A percentile compares a stretch with the other conserved stretches of the same genome.
These are phyloP conservation scores for Drosophila tropicalis DNA, from an alignment of 1,140 invertebrate genomes.

Conservation along the genomic window DNA sequence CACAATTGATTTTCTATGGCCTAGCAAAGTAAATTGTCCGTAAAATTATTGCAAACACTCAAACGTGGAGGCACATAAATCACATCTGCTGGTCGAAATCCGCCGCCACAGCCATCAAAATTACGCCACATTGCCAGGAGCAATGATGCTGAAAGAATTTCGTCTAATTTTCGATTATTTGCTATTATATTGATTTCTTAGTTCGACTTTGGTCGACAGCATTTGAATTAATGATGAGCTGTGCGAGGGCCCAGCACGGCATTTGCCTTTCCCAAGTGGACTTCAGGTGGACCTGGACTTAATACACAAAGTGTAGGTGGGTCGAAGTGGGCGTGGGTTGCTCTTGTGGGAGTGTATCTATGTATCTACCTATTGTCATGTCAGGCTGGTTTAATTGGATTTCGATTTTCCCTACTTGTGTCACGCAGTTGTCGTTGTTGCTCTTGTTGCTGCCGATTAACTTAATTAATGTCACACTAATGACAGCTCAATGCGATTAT, in stretches of 20 bases:
- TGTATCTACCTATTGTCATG: slow-evolving; percentile 20
- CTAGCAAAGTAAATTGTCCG: slow-evolving; percentile 70
- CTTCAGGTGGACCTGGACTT: slow-evolving; percentile 18
- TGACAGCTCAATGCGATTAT: slow-evolving; percentile 80
- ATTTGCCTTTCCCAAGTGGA: neutral
- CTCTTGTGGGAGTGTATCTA: neutral
- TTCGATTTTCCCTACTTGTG: slow-evolving; percentile 72
- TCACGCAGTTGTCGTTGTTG: slow-evolving; percentile 47
- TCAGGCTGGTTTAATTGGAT: slow-evolving; percentile 65
- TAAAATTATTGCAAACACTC: slow-evolving; percentile 72
- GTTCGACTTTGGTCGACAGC: slow-evolving; percentile 33
- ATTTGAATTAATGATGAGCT: slow-evolving; percentile 59
- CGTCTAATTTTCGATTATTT: slow-evolving; percentile 47
- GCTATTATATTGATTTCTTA: slow-evolving; percentile 37
- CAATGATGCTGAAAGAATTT: slow-evolving; percentile 33
- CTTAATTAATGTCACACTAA: slow-evolving; percentile 82
- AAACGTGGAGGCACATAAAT: slow-evolving; percentile 47
- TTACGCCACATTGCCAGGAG: slow-evolving; percentile 4
- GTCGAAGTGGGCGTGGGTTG: neutral
- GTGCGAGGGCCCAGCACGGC: slow-evolving; percentile 11
- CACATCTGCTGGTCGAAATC: slow-evolving; percentile 24
- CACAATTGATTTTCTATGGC: slow-evolving; percentile 72
- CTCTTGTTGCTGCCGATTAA: slow-evolving; percentile 60
- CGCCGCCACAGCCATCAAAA: neutral
- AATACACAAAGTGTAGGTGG: neutral